phyloP scores from a whole-genome alignment of 2,113 vertebrate species.

The Anser brachyrhynchus region DNA sequence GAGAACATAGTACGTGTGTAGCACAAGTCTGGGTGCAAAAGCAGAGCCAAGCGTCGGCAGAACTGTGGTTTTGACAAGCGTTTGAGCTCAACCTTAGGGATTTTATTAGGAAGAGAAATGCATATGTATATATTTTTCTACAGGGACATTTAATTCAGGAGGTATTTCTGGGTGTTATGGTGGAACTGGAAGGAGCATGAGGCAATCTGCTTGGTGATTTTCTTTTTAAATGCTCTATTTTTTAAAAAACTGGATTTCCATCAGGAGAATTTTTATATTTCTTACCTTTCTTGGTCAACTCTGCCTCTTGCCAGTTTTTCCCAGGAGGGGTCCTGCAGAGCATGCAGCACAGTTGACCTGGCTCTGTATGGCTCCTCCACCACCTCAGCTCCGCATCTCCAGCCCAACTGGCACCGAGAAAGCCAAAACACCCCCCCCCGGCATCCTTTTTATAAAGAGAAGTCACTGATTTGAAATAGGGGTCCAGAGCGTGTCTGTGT shows the following conservation, averaged over 20 bases:
- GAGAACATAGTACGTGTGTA: background rate
- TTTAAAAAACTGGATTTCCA: slow-evolving; percentile 58
- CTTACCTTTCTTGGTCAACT: background rate
- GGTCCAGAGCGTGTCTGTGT: background rate
- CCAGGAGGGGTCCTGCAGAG: background rate
- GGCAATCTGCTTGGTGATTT: slow-evolving; percentile 33
- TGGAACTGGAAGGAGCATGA: background rate
- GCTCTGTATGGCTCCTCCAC: background rate
- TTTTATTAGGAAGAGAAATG: background rate
- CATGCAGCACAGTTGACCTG: accelerated
- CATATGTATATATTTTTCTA: slow-evolving; percentile 36
- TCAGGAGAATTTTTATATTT: slow-evolving; percentile 61
- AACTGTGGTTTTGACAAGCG: background rate
- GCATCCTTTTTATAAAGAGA: no score
- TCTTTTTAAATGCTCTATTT: slow-evolving; percentile 51
- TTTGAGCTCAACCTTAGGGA: background rate
- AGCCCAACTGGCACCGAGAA: background rate
- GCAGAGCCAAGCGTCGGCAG: slow-evolving; percentile 42
- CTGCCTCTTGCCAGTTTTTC: background rate
- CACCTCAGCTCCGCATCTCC: background rate
- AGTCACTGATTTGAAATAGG: background rate
- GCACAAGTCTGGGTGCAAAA: slow-evolving; percentile 45
- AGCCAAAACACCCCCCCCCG: background rate
- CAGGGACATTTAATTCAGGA: slow-evolving; percentile 28
- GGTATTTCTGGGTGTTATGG: background rate